Percentiles rank a stretch among this genome's conserved stretches.
Conservation (phyloP, 2,113 vertebrate genomes). For the Centropus unirufus region DNA sequence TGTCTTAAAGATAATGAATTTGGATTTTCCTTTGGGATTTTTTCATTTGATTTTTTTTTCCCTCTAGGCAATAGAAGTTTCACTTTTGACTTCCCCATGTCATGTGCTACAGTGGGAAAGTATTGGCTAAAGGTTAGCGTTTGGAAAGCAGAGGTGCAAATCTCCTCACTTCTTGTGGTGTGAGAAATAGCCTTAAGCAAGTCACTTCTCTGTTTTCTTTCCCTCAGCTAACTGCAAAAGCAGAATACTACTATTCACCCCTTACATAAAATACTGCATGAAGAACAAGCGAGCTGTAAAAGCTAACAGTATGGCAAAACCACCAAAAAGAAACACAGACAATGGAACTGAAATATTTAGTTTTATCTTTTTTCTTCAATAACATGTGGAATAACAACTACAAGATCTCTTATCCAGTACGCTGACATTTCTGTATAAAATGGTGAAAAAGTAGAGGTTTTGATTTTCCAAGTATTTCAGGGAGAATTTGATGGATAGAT, state of each 20-base stretch:
- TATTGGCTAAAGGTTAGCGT: background rate
- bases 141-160: background rate
- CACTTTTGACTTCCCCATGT: background rate
- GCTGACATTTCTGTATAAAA: background rate
- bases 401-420: background rate
- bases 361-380: background rate
- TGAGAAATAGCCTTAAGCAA: background rate
- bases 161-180: background rate
- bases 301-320: background rate
- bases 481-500: background rate
- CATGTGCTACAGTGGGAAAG: background rate
- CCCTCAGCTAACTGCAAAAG: background rate
- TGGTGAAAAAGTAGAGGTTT: background rate
- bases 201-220: background rate
- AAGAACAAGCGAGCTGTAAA: slow-evolving; percentile 9
- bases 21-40: fast-evolving
- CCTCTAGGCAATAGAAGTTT: background rate
- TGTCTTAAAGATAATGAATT: background rate
- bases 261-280: background rate
- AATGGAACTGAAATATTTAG: background rate
- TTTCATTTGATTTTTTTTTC: background rate
- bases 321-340: background rate
- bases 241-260: background rate
- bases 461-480: background rate
- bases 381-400: background rate